A percentile compares a stretch with the other conserved stretches of the same genome.
phyloP scores from a whole-genome alignment of 2,797 vertebrate genomes.

The Enteromius mattozi region DNA sequence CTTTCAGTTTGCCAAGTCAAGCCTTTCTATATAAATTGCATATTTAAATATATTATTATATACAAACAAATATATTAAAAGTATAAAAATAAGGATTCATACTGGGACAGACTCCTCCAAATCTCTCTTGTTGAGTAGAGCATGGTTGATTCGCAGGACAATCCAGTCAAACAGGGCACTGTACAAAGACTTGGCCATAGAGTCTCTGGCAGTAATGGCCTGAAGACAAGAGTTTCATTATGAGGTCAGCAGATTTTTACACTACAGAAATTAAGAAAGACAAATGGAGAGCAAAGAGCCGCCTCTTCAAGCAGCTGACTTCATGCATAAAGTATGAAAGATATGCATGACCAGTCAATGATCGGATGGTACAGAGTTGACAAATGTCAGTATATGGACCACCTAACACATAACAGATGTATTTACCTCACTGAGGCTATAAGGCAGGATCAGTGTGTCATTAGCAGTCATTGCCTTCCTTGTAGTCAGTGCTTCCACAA shows the following conservation, averaged over 20 bases:
- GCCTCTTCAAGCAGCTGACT: neutral
- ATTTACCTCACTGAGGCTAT: conserved; percentile 85
- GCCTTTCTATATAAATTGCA: neutral
- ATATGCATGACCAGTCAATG: neutral
- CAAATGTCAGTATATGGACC: neutral
- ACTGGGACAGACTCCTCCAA: conserved; percentile 90
- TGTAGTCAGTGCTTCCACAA: conserved; percentile 89
- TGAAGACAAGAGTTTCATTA: conserved; percentile 64
- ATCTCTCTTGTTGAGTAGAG: conserved; percentile 91
- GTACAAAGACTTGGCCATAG: conserved; percentile 96
- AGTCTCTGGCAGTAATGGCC: conserved; percentile 88
- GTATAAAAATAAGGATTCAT: conserved; percentile 59
- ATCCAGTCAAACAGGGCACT: conserved; percentile 96
- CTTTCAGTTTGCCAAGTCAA: neutral
- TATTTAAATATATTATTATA: neutral
- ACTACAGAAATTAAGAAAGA: neutral
- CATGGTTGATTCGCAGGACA: conserved; percentile 92
- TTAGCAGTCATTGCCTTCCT: conserved; percentile 85
- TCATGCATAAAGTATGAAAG: neutral
- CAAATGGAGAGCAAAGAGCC: neutral
- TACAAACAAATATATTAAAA: neutral
- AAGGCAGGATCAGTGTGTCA: conserved; percentile 82
- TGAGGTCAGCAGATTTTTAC: neutral
- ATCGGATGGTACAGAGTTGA: neutral
- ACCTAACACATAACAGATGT: neutral